Conservation (phyloP, 2,113 vertebrate species). For the Pogonocichla stellata region DNA sequence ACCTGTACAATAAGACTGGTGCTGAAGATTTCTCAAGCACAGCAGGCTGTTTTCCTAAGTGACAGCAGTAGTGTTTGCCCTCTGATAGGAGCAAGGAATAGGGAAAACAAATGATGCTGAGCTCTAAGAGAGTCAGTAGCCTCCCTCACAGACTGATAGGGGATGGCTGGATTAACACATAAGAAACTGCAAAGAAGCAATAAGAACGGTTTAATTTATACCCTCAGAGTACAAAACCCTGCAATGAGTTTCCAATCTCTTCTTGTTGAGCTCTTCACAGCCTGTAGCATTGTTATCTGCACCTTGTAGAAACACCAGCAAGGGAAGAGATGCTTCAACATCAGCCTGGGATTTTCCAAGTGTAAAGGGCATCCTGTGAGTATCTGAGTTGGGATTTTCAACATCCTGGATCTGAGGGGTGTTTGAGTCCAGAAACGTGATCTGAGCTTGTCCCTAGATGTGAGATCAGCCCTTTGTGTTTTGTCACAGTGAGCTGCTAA, state of each 20-base stretch:
- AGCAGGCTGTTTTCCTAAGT: conserved; percentile 50
- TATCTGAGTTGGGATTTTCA: not conserved
- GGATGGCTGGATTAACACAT: not conserved
- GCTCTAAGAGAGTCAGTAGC: not conserved
- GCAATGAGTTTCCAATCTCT: not conserved
- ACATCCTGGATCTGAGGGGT: not conserved
- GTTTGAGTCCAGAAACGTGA: not conserved
- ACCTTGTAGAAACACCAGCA: not conserved
- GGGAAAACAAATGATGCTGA: conserved; percentile 40
- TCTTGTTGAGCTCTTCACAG: not conserved
- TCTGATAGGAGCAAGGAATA: conserved; percentile 24
- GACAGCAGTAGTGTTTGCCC: conserved; percentile 37
- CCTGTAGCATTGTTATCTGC: not conserved
- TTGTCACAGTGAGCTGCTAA: not conserved
- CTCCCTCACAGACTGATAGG: not conserved
- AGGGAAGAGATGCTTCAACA: not conserved
- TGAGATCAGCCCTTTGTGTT: not conserved
- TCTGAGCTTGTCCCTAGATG: not conserved
- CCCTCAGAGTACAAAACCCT: not conserved
- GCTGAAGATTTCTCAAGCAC: conserved; percentile 47
- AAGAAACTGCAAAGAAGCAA: not conserved
- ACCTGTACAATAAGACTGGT: conserved; percentile 22
- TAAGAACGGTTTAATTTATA: not conserved
- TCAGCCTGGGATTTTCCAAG: not conserved
- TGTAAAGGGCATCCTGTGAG: not conserved